Percentiles rank a stretch among this genome's conserved stretches.
Conservation (phyloP, 2,888 invertebrate species). For the Hydriomena furcata region DNA sequence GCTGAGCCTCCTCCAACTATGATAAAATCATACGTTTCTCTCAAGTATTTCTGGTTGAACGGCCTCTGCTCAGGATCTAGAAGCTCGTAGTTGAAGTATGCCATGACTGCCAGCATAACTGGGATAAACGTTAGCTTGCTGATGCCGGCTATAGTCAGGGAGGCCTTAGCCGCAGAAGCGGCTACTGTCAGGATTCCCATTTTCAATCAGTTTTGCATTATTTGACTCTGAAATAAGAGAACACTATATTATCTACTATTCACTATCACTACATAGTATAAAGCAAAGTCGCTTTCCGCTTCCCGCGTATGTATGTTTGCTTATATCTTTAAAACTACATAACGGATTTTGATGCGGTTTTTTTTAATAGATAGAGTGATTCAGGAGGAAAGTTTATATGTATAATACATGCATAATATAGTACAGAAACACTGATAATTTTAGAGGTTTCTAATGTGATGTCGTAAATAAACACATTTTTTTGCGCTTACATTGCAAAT, state of each 20-base stretch:
- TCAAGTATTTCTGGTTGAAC: constrained; percentile 85
- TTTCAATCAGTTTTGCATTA: constrained; percentile 45
- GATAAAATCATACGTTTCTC: constrained; percentile 91
- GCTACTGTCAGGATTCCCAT: constrained; percentile 79
- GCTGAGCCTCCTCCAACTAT: constrained; percentile 93
- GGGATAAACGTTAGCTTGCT: constrained; percentile 90
- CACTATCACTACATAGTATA: too few species aligned
- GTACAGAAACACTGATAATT: too few species aligned
- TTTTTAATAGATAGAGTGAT: too few species aligned
- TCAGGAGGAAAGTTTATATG: too few species aligned
- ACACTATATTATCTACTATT: constrained; percentile 1
- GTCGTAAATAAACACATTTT: too few species aligned
- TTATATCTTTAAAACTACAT: too few species aligned
- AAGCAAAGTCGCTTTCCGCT: too few species aligned
- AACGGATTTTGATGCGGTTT: too few species aligned
- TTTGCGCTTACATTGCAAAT: too few species aligned
- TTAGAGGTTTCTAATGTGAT: too few species aligned
- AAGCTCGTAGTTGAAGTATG: constrained; percentile 93
- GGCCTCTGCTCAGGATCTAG: constrained; percentile 93
- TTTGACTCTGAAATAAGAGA: constrained; percentile 46
- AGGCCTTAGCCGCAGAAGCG: constrained; percentile 87
- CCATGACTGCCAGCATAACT: constrained; percentile 88
- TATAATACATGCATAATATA: too few species aligned
- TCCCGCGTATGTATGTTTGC: too few species aligned
- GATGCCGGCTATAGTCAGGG: constrained; percentile 87